Conservation (phyloP, 2,888 invertebrate species). For the Lepidochrysops patricia region DNA sequence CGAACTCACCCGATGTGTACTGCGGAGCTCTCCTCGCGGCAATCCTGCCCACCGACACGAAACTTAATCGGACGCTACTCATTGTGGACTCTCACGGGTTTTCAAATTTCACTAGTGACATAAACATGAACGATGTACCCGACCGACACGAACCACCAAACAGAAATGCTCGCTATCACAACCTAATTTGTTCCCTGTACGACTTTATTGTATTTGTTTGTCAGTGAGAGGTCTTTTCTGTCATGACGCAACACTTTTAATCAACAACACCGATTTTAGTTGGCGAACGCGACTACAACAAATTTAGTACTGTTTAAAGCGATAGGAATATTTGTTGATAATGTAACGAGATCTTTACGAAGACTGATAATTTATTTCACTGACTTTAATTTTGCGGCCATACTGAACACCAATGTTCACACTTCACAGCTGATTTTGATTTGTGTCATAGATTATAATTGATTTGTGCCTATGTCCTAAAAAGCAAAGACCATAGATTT, state of each 20-base stretch:
- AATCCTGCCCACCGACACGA: conserved; percentile 64
- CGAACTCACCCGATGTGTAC: conserved; percentile 61
- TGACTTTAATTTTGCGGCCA: conserved; percentile 60
- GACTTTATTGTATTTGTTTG: conserved; percentile 72
- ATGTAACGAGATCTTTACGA: conserved; percentile 46
- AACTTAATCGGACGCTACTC: conserved; percentile 69
- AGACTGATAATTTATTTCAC: conserved; percentile 65
- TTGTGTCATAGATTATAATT: too few relatives aligned
- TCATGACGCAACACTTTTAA: conserved; percentile 74
- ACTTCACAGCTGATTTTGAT: conserved; percentile 74
- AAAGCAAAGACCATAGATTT: too few relatives aligned
- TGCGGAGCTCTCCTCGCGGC: conserved; percentile 65
- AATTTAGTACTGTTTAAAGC: conserved; percentile 29
- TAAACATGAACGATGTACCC: conserved; percentile 49
- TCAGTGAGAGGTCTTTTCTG: conserved; percentile 68
- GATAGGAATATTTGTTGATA: conserved; percentile 40
- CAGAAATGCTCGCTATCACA: conserved; percentile 19
- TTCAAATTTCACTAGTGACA: conserved; percentile 38
- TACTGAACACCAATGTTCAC: conserved; percentile 43
- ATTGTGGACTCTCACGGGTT: conserved; percentile 43
- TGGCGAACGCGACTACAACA: conserved; percentile 41
- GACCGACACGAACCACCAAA: conserved; percentile 39
- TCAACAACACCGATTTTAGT: conserved; percentile 59
- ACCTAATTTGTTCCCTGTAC: conserved; percentile 29
- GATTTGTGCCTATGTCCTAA: too few relatives aligned